Percentiles rank a stretch among this genome's conserved stretches.
Conservation (phyloP, 2,797 vertebrate species). For the Syncerus caffer region DNA sequence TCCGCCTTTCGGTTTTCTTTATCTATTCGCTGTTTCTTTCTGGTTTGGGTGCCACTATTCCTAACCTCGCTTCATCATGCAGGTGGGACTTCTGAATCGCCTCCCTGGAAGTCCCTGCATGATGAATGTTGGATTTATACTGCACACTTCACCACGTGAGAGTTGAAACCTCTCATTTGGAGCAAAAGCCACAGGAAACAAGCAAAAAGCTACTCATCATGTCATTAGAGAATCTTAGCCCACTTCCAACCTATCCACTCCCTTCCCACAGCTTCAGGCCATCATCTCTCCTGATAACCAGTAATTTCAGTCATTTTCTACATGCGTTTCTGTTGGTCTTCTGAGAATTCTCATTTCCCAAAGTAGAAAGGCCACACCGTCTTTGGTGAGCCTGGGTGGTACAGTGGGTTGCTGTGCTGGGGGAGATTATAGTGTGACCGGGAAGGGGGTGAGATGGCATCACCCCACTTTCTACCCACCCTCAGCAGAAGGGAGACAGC, state of each 20-base stretch:
- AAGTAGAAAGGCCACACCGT: not conserved
- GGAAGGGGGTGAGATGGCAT: rapidly evolving
- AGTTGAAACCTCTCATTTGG: not conserved
- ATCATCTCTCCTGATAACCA: not conserved
- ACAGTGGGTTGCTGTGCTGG: not conserved
- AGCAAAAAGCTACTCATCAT: not conserved
- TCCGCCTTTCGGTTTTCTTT: not conserved
- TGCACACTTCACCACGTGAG: not conserved
- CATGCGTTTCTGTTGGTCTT: not conserved
- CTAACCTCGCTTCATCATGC: not conserved
- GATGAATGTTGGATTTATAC: not conserved
- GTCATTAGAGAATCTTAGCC: not conserved
- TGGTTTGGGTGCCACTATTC: not conserved
- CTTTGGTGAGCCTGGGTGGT: not conserved
- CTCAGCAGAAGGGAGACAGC: not conserved
- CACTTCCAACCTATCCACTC: not conserved
- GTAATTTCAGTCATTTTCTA: constrained; percentile 15
- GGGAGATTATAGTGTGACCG: not conserved
- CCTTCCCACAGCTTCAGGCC: not conserved
- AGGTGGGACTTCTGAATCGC: not conserved
- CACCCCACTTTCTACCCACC: not conserved
- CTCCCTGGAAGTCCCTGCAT: not conserved
- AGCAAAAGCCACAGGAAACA: constrained; percentile 38
- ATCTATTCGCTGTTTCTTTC: not conserved
- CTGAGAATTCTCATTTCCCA: not conserved